These are phyloP conservation scores for Tetrapedia diversipes DNA, from an alignment of 2,888 invertebrate genomes.

Conservation along the genomic window DNA sequence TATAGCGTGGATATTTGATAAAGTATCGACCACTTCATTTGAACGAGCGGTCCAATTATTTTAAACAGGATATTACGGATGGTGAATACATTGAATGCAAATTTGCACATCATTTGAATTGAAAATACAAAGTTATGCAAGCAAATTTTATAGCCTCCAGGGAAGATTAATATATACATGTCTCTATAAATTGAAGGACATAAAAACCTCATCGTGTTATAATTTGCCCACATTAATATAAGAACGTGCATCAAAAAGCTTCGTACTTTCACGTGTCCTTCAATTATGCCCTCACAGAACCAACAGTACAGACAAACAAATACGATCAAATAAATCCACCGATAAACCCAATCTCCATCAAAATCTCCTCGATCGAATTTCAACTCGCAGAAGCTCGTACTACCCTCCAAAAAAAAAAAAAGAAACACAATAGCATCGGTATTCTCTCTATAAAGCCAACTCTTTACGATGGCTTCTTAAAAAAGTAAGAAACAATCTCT, in stretches of 20 bases:
- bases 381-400: too few species aligned
- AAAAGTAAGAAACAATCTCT: too few species aligned
- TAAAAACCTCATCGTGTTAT: too few species aligned
- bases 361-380: too few species aligned
- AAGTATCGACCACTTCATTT: background rate
- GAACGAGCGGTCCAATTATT: slow-evolving; percentile 3
- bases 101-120: slow-evolving; percentile 17
- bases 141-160: background rate
- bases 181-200: background rate
- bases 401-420: too few species aligned
- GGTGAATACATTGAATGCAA: slow-evolving; percentile 2
- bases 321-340: too few species aligned
- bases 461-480: background rate
- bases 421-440: background rate
- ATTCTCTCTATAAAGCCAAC: background rate
- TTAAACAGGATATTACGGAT: background rate
- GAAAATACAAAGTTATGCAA: background rate
- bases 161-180: background rate
- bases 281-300: too few species aligned
- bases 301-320: too few species aligned
- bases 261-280: too few species aligned
- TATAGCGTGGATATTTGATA: background rate
- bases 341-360: background rate
- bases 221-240: too few species aligned
- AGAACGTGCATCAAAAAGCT: too few species aligned